Percentiles rank a stretch among this genome's conserved stretches.
Conservation (phyloP, 2,797 vertebrate genomes). For the Enteromius paludinosus region DNA sequence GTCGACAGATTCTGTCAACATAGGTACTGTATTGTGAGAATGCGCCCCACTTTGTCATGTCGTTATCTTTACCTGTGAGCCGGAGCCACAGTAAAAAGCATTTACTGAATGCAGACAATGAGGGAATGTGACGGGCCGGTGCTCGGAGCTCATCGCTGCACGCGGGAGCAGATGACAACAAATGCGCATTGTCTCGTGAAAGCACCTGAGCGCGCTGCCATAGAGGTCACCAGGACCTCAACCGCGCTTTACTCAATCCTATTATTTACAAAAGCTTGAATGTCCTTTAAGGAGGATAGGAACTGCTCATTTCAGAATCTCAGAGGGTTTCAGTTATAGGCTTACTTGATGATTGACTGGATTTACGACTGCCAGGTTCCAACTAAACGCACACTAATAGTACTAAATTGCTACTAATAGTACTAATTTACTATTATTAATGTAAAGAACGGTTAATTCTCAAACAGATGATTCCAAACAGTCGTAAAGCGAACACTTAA, state of each 20-base stretch:
- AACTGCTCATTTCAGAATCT: constrained; percentile 46
- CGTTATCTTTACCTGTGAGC: constrained; percentile 41
- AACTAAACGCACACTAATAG: background rate
- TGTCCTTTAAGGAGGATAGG: constrained; percentile 14
- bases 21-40: constrained; percentile 22
- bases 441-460: background rate
- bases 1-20: constrained; percentile 35
- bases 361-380: constrained; percentile 40
- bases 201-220: constrained; percentile 56
- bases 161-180: constrained; percentile 57
- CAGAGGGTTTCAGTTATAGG: constrained; percentile 17
- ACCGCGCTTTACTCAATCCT: constrained; percentile 25
- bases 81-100: constrained; percentile 55
- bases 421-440: background rate
- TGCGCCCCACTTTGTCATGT: constrained; percentile 32
- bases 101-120: constrained; percentile 65
- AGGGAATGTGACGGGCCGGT: constrained; percentile 64
- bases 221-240: constrained; percentile 47
- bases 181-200: constrained; percentile 64
- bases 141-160: constrained; percentile 46
- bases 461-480: background rate
- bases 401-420: background rate
- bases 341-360: constrained; percentile 29
- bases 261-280: constrained; percentile 46
- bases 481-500: background rate